phyloP scores from a whole-genome alignment of 2,888 invertebrate species.

The Poecilus cupreus region DNA sequence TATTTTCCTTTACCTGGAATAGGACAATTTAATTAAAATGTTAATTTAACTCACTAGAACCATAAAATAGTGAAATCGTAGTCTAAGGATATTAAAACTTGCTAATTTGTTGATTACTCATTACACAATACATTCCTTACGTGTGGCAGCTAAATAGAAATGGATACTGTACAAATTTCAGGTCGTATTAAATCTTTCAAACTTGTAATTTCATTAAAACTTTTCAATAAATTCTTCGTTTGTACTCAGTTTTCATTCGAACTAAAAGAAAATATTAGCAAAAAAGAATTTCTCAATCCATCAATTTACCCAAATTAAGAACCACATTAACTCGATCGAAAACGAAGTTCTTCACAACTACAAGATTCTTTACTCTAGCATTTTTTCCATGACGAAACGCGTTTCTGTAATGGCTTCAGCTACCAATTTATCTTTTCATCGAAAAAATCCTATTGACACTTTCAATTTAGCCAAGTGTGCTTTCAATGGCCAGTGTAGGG shows the following conservation, averaged over 20 bases:
- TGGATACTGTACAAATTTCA: too few species aligned
- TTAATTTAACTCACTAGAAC: too few species aligned
- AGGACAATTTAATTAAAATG: too few species aligned
- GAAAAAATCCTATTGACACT: constrained; percentile 69
- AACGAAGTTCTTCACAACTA: not conserved
- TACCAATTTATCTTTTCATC: constrained; percentile 68
- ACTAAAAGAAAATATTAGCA: not conserved
- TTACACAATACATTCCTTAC: too few species aligned
- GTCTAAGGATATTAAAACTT: too few species aligned
- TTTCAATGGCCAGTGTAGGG: constrained; percentile 46
- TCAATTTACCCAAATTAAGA: constrained; percentile 24
- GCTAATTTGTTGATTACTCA: too few species aligned
- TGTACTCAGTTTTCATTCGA: not conserved
- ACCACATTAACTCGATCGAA: not conserved
- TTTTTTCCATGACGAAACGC: constrained; percentile 45
- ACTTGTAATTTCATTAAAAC: not conserved
- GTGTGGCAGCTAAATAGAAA: too few species aligned
- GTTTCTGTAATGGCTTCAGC: constrained; percentile 57
- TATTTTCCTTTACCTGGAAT: too few species aligned
- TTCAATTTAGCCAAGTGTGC: constrained; percentile 69
- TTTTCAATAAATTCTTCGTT: not conserved
- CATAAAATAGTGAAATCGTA: too few species aligned
- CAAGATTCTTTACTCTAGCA: not conserved
- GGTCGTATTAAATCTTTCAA: not conserved
- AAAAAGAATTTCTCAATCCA: not conserved